Evolutionary conservation across 2,888 invertebrate species (phyloP), one percentile per base, ranked within the genome.

Genomic region (Alloscopus bannaensis): DNA sequence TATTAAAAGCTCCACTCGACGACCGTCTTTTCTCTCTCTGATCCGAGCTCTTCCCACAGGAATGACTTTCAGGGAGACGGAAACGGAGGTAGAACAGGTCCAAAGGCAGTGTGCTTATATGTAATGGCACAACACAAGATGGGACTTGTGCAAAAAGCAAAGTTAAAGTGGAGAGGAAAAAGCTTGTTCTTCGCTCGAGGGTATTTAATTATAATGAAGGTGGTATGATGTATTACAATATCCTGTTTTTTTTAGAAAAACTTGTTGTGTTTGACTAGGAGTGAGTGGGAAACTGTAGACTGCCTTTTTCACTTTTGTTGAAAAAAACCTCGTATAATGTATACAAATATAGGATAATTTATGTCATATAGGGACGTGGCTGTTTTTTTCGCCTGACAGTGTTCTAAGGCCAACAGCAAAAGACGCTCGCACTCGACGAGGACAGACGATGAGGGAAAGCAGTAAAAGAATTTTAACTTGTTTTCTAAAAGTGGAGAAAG

Each of bases 201-300:
- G 31, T 31, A 59, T 59, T 59, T 59, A 59, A 59, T 59, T 59
- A 59, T 59, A 59, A 59, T 59, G 36, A 8, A 50, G 22, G 11
- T 50, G 20, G 8, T n/a, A 22, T 50, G 50, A 50, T 50, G n/a
- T 50, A 18, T 50, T 50, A 50, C 50, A 50, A 3, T 2, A 18
- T 11, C 18, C 8, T 50, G 13, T 36, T 8, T 36, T 13, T 8
- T 36, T 8, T 36, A 6, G 36, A 8, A 36, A 36, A 36, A 36
- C 20, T 1, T 18, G 50, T 50, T 50, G 50, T 18, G 45, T 18
- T 4, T 8, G 50, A 22, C 20, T 50, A 11, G 50, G 18, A n/a
- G 18, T 42, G 42, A n/a, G n/a, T n/a, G n/a, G n/a, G n/a, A n/a
- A n/a, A n/a, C n/a, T n/a, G n/a, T n/a, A n/a, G n/a, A n/a, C n/a